These are phyloP conservation scores for Noctua janthe DNA, from an alignment of 2,888 invertebrate genomes.

Conservation along the genomic window DNA sequence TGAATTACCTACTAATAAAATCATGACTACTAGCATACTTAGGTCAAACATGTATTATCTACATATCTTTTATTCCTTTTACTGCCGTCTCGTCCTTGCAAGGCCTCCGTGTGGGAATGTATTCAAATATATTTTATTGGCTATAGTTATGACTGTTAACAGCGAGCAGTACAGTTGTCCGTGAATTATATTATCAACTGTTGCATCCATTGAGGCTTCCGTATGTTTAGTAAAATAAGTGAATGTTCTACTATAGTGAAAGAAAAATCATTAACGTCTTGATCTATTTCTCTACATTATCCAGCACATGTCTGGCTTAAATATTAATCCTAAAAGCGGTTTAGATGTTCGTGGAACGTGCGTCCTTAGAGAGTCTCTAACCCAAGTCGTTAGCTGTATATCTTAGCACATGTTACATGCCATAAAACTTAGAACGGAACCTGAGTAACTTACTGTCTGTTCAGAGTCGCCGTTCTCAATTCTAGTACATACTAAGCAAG, in stretches of 20 bases:
- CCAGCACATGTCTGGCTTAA: conserved; percentile 17
- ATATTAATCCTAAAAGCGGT: conserved; percentile 45
- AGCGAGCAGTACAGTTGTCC: conserved; percentile 18
- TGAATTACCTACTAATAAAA: conserved; percentile 28
- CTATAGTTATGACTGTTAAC: conserved; percentile 43
- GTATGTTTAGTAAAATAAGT: conserved; percentile 15
- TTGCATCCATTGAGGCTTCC: conserved; percentile 49
- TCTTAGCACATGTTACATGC: conserved; percentile 45
- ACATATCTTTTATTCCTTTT: conserved; percentile 30
- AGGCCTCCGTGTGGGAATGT: conserved; percentile 44
- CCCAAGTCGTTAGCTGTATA: conserved; percentile 44
- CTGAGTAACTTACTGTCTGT: conserved; percentile 38
- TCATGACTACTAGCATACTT: conserved; percentile 20
- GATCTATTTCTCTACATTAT: conserved; percentile 21
- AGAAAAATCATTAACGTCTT: conserved; percentile 28
- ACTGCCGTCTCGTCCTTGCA: conserved; percentile 39
- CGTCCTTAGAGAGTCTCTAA: conserved; percentile 39
- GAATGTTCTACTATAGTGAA: neutral
- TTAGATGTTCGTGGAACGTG: conserved; percentile 26
- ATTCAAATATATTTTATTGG: conserved; percentile 52
- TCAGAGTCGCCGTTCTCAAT: conserved; percentile 36
- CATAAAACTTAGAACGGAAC: conserved; percentile 46
- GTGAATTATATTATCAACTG: conserved; percentile 53
- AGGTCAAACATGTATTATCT: conserved; percentile 30
- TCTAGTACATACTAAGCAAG: conserved; percentile 48